Evolutionary conservation across 1,140 invertebrate genomes (phyloP).

Genomic region (Agrilus planipennis): DNA sequence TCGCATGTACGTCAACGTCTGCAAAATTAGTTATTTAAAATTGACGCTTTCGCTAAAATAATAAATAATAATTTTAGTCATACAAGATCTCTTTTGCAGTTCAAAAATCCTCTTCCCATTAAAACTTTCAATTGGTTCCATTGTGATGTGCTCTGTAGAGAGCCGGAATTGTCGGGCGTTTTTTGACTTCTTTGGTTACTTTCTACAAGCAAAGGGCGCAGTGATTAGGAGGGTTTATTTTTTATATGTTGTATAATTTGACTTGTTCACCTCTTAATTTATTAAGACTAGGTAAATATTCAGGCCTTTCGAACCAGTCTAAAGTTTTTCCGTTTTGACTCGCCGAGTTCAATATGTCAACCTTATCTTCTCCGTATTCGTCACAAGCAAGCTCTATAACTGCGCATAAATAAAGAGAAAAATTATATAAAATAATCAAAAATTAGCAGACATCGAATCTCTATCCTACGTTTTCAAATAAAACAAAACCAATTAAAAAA

Average conservation of each 20-base stretch:
- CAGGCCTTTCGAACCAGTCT: slow-evolving; percentile 53
- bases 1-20: slow-evolving; percentile 84
- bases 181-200: slow-evolving; percentile 4
- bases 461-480: slow-evolving; percentile 4
- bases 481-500: neutral
- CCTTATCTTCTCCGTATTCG: slow-evolving; percentile 75
- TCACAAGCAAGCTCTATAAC: slow-evolving; percentile 82
- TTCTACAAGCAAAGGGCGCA: too few relatives aligned
- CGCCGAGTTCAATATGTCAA: slow-evolving; percentile 54
- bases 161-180: slow-evolving; percentile 30
- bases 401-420: slow-evolving; percentile 28
- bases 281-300: slow-evolving; percentile 40
- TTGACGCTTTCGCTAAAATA: slow-evolving; percentile 10
- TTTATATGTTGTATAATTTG: neutral
- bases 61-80: slow-evolving; percentile 21
- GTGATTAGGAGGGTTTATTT: slow-evolving; percentile 4
- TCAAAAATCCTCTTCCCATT: slow-evolving; percentile 54
- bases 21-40: slow-evolving; percentile 25
- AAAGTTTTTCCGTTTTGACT: slow-evolving; percentile 59
- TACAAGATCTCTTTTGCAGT: slow-evolving; percentile 59
- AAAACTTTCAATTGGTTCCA: slow-evolving; percentile 59
- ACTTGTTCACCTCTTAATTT: slow-evolving; percentile 34
- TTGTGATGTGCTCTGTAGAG: slow-evolving; percentile 54
- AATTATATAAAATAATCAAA: too few relatives aligned
- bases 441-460: too few relatives aligned